phyloP scores from a whole-genome alignment of 2,113 vertebrate species.

The Eira barbara region DNA sequence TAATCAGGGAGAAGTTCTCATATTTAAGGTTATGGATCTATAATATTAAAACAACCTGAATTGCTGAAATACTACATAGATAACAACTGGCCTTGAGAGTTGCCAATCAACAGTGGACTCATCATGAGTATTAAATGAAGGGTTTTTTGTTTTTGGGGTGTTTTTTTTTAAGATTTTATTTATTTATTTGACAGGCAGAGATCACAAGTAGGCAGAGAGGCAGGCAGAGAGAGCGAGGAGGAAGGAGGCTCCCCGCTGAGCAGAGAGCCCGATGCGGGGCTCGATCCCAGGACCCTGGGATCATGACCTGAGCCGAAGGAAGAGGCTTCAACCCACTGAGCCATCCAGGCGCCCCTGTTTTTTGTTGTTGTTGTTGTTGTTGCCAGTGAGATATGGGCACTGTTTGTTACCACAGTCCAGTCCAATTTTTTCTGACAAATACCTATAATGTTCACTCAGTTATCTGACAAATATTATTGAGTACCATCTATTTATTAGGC shows the following conservation, averaged over 20 bases:
- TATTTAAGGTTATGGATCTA: neutral
- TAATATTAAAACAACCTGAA: neutral
- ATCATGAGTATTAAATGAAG: neutral
- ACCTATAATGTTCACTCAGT: neutral
- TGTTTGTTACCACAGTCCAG: neutral
- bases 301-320: too few relatives aligned
- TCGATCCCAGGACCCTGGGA: too few relatives aligned
- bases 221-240: too few relatives aligned
- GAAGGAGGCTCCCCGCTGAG: too few relatives aligned
- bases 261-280: too few relatives aligned
- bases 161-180: neutral
- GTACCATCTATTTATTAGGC: neutral
- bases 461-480: neutral
- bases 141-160: neutral
- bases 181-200: too few relatives aligned
- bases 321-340: too few relatives aligned
- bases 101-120: neutral
- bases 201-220: too few relatives aligned
- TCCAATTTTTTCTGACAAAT: neutral
- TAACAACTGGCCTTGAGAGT: neutral
- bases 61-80: neutral
- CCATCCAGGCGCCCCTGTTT: neutral
- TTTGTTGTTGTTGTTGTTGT: neutral
- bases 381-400: neutral
- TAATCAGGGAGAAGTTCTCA: neutral